These are phyloP conservation scores for Tenebrio molitor DNA, from an alignment of 1,140 invertebrate genomes.

Conservation along the genomic window DNA sequence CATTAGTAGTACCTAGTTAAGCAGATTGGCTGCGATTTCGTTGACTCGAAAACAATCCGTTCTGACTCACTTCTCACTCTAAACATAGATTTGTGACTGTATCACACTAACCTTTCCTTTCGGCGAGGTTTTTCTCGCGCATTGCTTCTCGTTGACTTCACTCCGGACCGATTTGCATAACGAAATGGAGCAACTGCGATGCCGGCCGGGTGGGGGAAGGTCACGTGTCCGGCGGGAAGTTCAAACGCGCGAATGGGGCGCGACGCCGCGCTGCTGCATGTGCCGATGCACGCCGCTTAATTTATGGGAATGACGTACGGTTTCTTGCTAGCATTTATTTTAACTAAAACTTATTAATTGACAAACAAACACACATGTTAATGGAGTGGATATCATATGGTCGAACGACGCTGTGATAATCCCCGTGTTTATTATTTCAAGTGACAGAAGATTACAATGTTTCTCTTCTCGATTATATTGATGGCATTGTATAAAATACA, in stretches of 20 bases:
- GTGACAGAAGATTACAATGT: constrained; percentile 47
- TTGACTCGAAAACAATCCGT: constrained; percentile 30
- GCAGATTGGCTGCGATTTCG: constrained; percentile 17
- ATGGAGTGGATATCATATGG: constrained; percentile 44
- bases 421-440: constrained; percentile 45
- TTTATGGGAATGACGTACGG: constrained; percentile 15
- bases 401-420: constrained; percentile 20
- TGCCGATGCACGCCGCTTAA: background rate
- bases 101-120: constrained; percentile 20
- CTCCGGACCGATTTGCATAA: background rate
- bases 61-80: constrained; percentile 28
- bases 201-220: too few relatives aligned
- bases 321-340: constrained; percentile 25
- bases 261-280: background rate
- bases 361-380: constrained; percentile 47
- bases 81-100: constrained; percentile 26
- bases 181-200: background rate
- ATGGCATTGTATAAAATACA: constrained; percentile 21
- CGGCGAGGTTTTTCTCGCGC: constrained; percentile 1
- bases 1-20: background rate
- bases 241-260: background rate
- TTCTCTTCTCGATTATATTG: constrained; percentile 41
- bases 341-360: constrained; percentile 44
- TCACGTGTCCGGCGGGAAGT: too few relatives aligned
- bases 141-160: constrained; percentile 8